Conservation (phyloP, 92 coral and sea anemone genomes). For the Metridium senile region DNA sequence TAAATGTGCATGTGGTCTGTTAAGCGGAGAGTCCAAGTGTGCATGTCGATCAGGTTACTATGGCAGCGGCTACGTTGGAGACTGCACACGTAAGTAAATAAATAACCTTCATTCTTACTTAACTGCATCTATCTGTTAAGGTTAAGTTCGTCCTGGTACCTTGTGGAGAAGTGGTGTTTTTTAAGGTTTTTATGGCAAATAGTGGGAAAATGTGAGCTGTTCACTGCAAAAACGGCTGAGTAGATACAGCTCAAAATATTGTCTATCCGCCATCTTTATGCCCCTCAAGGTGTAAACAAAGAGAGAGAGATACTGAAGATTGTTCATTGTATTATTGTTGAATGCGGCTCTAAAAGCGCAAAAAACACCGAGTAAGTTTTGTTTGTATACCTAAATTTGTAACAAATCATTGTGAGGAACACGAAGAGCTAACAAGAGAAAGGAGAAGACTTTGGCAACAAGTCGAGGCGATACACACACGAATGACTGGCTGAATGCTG, state of each 20-base stretch:
- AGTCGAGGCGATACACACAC: background rate
- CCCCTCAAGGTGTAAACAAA: background rate
- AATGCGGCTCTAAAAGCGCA: conserved; percentile 4
- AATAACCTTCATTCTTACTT: background rate
- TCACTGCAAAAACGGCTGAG: too few species aligned
- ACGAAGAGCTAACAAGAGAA: conserved; percentile 3
- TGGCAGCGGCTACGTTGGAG: conserved; percentile 81
- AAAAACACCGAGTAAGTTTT: background rate
- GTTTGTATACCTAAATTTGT: background rate
- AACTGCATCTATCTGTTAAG: too few species aligned
- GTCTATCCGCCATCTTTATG: background rate
- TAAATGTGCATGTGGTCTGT: conserved; percentile 89
- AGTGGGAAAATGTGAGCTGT: background rate
- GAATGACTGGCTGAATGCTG: background rate
- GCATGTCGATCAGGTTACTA: conserved; percentile 80
- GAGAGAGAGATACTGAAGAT: too few species aligned
- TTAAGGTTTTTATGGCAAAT: too few species aligned
- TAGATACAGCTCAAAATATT: too few species aligned
- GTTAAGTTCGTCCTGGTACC: too few species aligned
- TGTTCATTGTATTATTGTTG: background rate
- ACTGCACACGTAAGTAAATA: conserved; percentile 75
- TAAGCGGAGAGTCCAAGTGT: conserved; percentile 92
- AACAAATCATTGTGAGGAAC: background rate
- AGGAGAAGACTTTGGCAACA: background rate
- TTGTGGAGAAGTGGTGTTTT: too few species aligned